Evolutionary conservation across 2,888 invertebrate species (phyloP).

Genomic region (Malthinus seriepunctatus): DNA sequence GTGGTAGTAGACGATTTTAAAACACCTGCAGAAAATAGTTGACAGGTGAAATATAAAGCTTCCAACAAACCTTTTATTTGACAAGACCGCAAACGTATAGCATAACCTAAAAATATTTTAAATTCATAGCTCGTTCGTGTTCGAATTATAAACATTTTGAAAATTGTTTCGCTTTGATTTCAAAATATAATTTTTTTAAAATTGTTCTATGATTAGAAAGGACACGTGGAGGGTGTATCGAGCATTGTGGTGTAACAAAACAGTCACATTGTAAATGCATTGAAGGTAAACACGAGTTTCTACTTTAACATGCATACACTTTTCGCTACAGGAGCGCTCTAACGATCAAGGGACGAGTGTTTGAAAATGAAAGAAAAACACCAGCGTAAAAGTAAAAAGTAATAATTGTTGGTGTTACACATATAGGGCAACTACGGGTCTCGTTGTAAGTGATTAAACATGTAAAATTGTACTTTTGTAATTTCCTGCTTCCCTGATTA

Average conservation of each 20-base stretch:
- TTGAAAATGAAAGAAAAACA: neutral
- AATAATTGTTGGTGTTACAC: too few species aligned
- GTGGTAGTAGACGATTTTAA: slow-evolving; percentile 18
- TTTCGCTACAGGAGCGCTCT: slow-evolving; percentile 9
- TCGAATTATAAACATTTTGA: neutral
- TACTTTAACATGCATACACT: slow-evolving; percentile 21
- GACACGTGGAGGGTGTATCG: too few species aligned
- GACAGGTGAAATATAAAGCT: slow-evolving; percentile 31
- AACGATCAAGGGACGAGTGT: neutral
- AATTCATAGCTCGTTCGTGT: neutral
- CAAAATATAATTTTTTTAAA: neutral
- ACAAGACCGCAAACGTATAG: slow-evolving; percentile 16
- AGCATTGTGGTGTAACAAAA: slow-evolving; percentile 9
- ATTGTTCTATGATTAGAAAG: too few species aligned
- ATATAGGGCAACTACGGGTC: too few species aligned
- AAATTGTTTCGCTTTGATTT: neutral
- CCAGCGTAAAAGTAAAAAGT: slow-evolving; percentile 3
- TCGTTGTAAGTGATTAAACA: too few species aligned
- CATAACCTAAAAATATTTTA: neutral
- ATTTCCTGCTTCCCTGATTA: too few species aligned
- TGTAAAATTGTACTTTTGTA: too few species aligned
- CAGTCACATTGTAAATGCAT: slow-evolving; percentile 17
- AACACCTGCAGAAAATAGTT: slow-evolving; percentile 27
- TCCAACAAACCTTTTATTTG: slow-evolving; percentile 15
- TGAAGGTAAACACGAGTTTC: slow-evolving; percentile 23